Base-by-base conservation (phyloP, 2,888 invertebrate species). In the Brachycybe producta region DNA sequence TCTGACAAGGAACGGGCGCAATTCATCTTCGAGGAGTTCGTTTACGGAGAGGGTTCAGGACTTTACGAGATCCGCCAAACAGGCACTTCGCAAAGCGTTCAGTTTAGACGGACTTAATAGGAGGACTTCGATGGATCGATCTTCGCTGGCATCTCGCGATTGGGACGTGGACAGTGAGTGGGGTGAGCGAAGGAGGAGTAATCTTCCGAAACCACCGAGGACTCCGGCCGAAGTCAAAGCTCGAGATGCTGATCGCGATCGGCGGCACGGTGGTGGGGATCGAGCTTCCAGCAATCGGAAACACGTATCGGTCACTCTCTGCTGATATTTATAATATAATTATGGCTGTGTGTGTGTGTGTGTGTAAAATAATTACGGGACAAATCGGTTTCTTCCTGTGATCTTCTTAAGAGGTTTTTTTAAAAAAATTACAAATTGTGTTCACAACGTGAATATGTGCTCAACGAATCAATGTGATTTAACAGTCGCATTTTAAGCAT, bases 21-120 rank as follows among this genome's bases (percentile, higher is more conserved):
- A 11, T 30, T 11, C 30, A 13, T 13, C 35, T 2, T 32, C 46
- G 2, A 34, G 36, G 17, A 13, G 23, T 5, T 44, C 43, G 5
- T 26, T 50, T 24, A 36, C 43, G 3, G 36, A 23, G 15, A 34
- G 30, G 7, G 30, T 50, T 24, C 43, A 50, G 2, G 50, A 26
- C 7, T 24, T 50, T 17, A 35, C 50, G 5, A 19, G 44, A 13
- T 24, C 43, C 2, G 44, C 44, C 17, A 52, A 52, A 23, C 36
- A 49, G 38, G 52, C 48, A 2, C 24, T 52, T 15, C 27, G 52
- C 13, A 51, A 50, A 41, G 52, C 52, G 4, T 52, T 52, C 27
- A 49, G 52, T 27, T 19, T 52, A 19, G 48, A 52, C 11, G 51
- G 28, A 1, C 30, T 47, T 7, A 51, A 51, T 21, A n/a, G n/a